Conservation (phyloP, 2,113 vertebrate genomes). For the Marcusenius ussheri region DNA sequence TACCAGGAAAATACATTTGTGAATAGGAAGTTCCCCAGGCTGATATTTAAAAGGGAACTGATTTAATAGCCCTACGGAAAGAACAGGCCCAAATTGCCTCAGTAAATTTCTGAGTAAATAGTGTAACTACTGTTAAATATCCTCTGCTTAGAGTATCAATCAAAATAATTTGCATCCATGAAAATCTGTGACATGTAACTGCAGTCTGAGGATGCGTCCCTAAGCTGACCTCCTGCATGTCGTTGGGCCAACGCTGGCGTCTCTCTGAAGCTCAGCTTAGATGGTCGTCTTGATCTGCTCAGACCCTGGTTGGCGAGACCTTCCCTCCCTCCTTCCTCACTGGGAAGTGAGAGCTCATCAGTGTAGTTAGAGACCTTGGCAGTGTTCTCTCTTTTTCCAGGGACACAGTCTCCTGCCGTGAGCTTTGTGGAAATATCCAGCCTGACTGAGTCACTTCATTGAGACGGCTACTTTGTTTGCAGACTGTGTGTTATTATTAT, state of each 20-base stretch:
- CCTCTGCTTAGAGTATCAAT: background rate
- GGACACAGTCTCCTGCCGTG: background rate
- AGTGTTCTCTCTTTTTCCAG: background rate
- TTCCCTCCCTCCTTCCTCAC: background rate
- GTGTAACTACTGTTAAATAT: background rate
- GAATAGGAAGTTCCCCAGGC: background rate
- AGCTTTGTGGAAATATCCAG: background rate
- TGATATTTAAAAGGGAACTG: background rate
- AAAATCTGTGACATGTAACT: background rate
- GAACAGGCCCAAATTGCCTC: background rate
- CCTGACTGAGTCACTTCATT: background rate
- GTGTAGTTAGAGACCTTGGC: background rate
- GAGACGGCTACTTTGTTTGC: background rate
- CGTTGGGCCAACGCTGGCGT: background rate
- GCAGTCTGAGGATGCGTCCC: background rate
- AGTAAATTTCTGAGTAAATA: background rate
- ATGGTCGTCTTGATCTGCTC: background rate
- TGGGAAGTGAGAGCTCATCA: background rate
- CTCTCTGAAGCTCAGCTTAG: background rate
- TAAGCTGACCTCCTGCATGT: background rate
- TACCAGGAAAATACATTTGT: background rate
- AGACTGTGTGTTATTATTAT: background rate
- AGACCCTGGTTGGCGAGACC: background rate
- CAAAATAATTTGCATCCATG: background rate
- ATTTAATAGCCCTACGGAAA: background rate